These are phyloP conservation scores for Hydrotaea diabolus DNA, from an alignment of 2,888 invertebrate species.

Conservation along the genomic window DNA sequence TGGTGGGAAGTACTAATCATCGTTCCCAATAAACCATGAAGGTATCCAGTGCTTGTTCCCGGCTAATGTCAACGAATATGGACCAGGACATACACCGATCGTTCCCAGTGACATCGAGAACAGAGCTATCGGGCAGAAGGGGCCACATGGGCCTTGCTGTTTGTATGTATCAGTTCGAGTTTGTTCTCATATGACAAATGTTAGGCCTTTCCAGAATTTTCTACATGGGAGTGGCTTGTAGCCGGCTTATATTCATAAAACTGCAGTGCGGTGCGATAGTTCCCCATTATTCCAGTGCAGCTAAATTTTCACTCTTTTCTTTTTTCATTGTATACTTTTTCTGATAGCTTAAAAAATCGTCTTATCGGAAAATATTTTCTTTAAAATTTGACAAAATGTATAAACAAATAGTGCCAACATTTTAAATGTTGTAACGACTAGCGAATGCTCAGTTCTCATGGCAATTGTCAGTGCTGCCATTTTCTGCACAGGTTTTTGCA, in stretches of 20 bases:
- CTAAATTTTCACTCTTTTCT: constrained; percentile 59
- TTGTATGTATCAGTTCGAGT: constrained; percentile 94
- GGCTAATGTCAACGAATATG: constrained; percentile 90
- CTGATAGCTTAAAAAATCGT: neutral
- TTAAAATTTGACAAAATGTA: too few relatives aligned
- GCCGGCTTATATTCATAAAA: constrained; percentile 93
- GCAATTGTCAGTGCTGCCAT: too few relatives aligned
- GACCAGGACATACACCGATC: constrained; percentile 97
- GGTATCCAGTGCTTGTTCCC: constrained; percentile 94
- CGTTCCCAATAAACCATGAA: constrained; percentile 94
- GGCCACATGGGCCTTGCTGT: constrained; percentile 94
- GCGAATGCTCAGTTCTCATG: neutral
- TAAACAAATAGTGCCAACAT: constrained; percentile 25
- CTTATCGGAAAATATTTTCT: too few relatives aligned
- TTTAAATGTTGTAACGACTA: constrained; percentile 17
- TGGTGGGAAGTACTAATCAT: constrained; percentile 94
- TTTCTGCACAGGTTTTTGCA: too few relatives aligned
- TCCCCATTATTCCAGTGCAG: constrained; percentile 83
- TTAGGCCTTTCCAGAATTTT: constrained; percentile 98
- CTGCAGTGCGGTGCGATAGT: constrained; percentile 92
- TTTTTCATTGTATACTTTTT: neutral
- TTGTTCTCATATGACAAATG: constrained; percentile 97
- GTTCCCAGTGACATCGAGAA: constrained; percentile 96
- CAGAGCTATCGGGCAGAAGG: constrained; percentile 87
- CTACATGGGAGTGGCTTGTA: constrained; percentile 81